phyloP scores from a whole-genome alignment of 2,888 invertebrate species.

The Crocallis elinguaria region DNA sequence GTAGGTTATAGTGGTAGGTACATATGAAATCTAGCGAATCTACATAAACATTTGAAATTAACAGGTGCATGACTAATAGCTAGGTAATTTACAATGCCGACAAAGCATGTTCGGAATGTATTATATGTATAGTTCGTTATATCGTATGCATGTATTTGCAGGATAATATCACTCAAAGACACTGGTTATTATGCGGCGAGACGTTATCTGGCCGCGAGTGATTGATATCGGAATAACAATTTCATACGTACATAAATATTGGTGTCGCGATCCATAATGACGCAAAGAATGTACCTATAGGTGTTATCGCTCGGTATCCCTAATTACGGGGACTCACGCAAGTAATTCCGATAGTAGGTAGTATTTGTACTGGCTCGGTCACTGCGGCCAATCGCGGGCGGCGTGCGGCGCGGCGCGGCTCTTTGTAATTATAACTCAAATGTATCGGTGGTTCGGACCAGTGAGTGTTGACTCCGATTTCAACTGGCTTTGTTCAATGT shows the following conservation, averaged over 20 bases:
- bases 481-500: slow-evolving; percentile 29
- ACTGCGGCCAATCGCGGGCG: slow-evolving; percentile 47
- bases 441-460: slow-evolving; percentile 41
- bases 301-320: slow-evolving; percentile 66
- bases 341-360: slow-evolving; percentile 54
- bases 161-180: slow-evolving; percentile 50
- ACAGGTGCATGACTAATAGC: slow-evolving; percentile 44
- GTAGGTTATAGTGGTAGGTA: slow-evolving; percentile 18
- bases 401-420: no score
- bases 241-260: slow-evolving; percentile 63
- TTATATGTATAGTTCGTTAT: slow-evolving; percentile 41
- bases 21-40: slow-evolving; percentile 26
- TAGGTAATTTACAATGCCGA: slow-evolving; percentile 44
- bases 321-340: slow-evolving; percentile 77
- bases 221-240: slow-evolving; percentile 65
- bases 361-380: slow-evolving; percentile 55
- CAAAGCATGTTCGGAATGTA: slow-evolving; percentile 44
- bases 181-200: slow-evolving; percentile 32
- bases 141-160: slow-evolving; percentile 39
- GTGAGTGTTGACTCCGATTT: slow-evolving; percentile 52
- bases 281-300: slow-evolving; percentile 52
- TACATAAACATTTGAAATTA: slow-evolving; percentile 41
- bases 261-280: slow-evolving; percentile 67
- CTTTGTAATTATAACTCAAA: slow-evolving; percentile 58
- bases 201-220: slow-evolving; percentile 51